These are phyloP conservation scores for Embidobia sp. DNA, from an alignment of 2,888 invertebrate species.

Conservation along the genomic window DNA sequence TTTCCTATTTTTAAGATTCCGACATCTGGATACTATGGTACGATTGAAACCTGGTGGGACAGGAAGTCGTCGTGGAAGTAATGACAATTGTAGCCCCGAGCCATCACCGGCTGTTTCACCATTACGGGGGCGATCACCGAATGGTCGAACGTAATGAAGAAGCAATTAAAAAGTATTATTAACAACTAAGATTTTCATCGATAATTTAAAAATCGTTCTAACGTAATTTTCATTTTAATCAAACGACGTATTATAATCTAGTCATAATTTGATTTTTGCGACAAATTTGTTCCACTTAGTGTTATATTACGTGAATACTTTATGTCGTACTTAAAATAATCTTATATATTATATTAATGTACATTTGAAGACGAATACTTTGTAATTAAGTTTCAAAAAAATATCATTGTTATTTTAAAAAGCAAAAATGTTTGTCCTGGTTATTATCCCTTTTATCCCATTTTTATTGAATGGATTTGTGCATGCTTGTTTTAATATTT, in stretches of 20 bases:
- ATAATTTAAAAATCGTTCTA: conserved; percentile 6
- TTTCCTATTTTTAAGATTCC: conserved; percentile 84
- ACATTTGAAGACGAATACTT: no score
- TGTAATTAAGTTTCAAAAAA: no score
- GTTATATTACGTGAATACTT: no score
- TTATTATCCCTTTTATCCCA: no score
- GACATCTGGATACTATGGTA: conserved; percentile 93
- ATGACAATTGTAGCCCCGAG: conserved; percentile 86
- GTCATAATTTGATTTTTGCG: conserved; percentile 20
- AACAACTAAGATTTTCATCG: conserved; percentile 8
- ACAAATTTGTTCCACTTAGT: no score
- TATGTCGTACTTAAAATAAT: no score
- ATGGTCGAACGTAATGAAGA: conserved; percentile 74
- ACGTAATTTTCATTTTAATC: conserved; percentile 20
- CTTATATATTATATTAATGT: no score
- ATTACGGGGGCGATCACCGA: conserved; percentile 76
- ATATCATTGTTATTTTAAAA: no score
- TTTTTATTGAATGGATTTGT: no score
- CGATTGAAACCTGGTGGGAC: conserved; percentile 85
- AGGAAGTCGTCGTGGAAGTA: conserved; percentile 83
- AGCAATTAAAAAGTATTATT: conserved; percentile 38
- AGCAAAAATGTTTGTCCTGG: no score
- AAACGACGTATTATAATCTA: conserved; percentile 15
- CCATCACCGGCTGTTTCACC: conserved; percentile 85
- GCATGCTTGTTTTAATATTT: no score